Evolutionary conservation across 2,888 invertebrate genomes (phyloP), one percentile per base, ranked within the genome.

Genomic region (Ochropleura leucogaster): DNA sequence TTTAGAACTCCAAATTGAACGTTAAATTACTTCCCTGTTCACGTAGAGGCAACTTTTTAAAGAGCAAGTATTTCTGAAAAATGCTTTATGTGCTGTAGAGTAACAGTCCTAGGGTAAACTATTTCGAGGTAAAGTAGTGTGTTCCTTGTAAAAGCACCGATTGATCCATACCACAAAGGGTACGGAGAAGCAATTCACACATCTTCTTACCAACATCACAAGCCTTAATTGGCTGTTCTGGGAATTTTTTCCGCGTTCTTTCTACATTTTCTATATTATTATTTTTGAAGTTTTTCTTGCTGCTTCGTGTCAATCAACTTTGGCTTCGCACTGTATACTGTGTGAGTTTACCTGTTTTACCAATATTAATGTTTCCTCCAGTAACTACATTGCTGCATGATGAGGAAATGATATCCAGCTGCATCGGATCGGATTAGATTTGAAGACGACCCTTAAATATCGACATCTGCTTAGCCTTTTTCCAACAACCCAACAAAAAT

Each of bases 1-100:
- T 65, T 47, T 3, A 44, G 12, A 55, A 62, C 14, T 40, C 30
- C 5, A 64, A 51, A 57, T 18, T 14, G 18, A 4, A 9, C 53
- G n/a, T 10, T 16, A 65, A 59, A 77, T 46, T 57, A 42, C 51
- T 40, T 72, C 46, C 47, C 18, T 55, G 55, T 49, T 30, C 9
- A 12, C 10, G 9, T 6, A 9, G 53, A 47, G 42, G 20, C 8
- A 0, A 40, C 10, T 42, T 47, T 6, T 42, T 10, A 10, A 42
- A n/a, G 2, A 14, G 30, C 30, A 30, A 4, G 14, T 10, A 42
- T 40, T 47, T 8, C 7, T 14, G n/a, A 42, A 8, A 49, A 12
- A 4, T 51, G 20, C 16, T 16, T 16, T 3, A 30, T 30, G 30
- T 30, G 30, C 30, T 30, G 30, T 30, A 30, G 30, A 1, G 30